Evolutionary conservation across 2,113 vertebrate species (phyloP).

Genomic region (Sterrhoptilus dennistouni): DNA sequence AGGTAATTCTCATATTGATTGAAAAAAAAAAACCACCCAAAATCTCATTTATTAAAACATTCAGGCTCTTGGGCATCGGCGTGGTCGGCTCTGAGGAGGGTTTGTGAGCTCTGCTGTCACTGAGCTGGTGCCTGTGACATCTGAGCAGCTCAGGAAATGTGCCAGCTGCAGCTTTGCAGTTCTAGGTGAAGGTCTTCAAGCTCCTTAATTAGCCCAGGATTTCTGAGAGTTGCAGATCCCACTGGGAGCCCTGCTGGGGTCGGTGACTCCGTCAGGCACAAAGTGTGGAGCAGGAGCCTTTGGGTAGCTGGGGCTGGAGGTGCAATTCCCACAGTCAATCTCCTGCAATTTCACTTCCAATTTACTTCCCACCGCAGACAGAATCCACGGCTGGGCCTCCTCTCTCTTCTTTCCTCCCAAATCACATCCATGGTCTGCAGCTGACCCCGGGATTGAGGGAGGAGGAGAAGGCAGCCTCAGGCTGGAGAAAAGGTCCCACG

Average conservation of each 20-base stretch:
- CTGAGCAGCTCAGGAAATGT: not conserved
- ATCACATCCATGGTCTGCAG: not conserved
- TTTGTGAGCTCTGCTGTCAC: not conserved
- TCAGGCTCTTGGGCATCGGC: rapidly evolving
- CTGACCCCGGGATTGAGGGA: rapidly evolving
- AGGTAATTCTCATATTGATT: not conserved
- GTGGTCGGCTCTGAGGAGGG: rapidly evolving
- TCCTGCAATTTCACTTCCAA: not conserved
- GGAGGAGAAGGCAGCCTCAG: not conserved
- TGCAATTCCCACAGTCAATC: not conserved
- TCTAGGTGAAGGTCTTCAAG: not conserved
- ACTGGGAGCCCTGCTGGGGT: not conserved
- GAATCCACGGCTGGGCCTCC: not conserved
- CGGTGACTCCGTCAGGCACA: not conserved
- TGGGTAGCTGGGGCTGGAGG: not conserved
- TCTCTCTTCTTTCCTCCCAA: not conserved
- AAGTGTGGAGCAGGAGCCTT: not conserved
- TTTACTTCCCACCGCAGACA: not conserved
- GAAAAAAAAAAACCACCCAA: not conserved
- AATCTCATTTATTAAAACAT: not conserved
- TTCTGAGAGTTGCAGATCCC: not conserved
- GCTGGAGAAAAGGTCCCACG: rapidly evolving
- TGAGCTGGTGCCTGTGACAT: not conserved
- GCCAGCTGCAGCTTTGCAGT: not conserved
- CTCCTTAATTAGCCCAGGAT: not conserved